A percentile compares a stretch with the other conserved stretches of the same genome.
These are phyloP conservation scores for Chelmon rostratus DNA, from an alignment of 2,797 vertebrate genomes.

Conservation along the genomic window DNA sequence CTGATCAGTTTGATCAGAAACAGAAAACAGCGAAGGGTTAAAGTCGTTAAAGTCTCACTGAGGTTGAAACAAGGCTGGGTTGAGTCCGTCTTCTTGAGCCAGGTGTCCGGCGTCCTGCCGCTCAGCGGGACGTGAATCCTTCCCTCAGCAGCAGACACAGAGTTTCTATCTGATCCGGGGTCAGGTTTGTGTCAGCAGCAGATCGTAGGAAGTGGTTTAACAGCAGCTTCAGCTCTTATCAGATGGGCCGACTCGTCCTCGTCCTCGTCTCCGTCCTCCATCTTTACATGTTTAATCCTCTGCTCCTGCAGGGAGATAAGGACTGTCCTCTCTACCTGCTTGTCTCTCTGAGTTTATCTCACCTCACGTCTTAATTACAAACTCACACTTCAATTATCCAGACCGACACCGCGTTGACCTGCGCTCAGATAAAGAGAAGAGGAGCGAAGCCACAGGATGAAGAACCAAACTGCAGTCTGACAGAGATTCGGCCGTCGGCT, in stretches of 20 bases:
- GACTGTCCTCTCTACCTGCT: neutral
- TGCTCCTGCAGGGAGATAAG: constrained; percentile 2
- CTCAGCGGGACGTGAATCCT: too few species aligned
- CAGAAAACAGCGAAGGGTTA: too few species aligned
- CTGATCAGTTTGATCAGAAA: too few species aligned
- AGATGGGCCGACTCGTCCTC: neutral
- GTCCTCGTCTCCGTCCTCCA: neutral
- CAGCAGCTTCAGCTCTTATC: constrained; percentile 16
- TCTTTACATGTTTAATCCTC: constrained; percentile 10
- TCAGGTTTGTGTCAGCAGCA: constrained; percentile 7
- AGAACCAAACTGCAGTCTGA: neutral
- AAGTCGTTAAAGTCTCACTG: too few species aligned
- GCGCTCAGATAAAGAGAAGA: neutral
- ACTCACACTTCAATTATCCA: constrained; percentile 14
- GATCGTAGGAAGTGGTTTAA: neutral
- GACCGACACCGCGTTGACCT: neutral
- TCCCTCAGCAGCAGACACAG: too few species aligned
- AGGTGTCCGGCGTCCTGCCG: too few species aligned
- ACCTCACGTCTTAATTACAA: constrained; percentile 31
- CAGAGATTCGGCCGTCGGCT: too few species aligned
- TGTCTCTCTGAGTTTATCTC: constrained; percentile 12
- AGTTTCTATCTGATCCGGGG: constrained; percentile 1
- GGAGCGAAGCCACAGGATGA: neutral
- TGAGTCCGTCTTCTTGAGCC: too few species aligned
- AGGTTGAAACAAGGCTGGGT: too few species aligned